Percentiles rank a stretch among this genome's conserved stretches.
Evolutionary conservation across 2,888 invertebrate species (phyloP).

Genomic region (Pseudolycoriella hygida): DNA sequence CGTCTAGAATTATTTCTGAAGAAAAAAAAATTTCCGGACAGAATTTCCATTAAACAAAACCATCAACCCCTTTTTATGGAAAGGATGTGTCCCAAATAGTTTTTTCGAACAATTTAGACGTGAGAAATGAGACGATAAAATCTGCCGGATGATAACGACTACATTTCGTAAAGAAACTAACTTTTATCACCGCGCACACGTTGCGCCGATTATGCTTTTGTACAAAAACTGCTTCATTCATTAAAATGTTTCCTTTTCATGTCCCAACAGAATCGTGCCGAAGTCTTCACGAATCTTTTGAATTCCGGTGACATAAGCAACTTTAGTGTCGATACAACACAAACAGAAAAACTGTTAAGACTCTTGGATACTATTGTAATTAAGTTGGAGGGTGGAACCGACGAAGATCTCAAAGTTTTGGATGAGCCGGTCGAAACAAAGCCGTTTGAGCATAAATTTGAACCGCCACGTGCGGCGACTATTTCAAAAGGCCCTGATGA

Average conservation of each 20-base stretch:
- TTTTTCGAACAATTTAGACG: too few relatives aligned
- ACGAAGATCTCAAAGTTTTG: conserved; percentile 73
- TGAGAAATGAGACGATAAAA: too few relatives aligned
- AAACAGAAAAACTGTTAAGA: conserved; percentile 63
- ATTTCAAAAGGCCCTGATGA: neutral
- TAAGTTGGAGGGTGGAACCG: conserved; percentile 82
- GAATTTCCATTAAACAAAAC: too few relatives aligned
- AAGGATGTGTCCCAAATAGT: too few relatives aligned
- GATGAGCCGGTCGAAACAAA: conserved; percentile 35
- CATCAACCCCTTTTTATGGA: too few relatives aligned
- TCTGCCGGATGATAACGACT: conserved; percentile 11
- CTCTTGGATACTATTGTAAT: conserved; percentile 93
- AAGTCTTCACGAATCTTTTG: conserved; percentile 75
- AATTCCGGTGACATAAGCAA: conserved; percentile 53
- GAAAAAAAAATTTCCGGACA: too few relatives aligned
- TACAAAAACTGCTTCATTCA: conserved; percentile 6
- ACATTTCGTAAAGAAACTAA: conserved; percentile 1
- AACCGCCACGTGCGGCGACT: conserved; percentile 10
- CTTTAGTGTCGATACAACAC: conserved; percentile 71
- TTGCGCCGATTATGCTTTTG: too few relatives aligned
- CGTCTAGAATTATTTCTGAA: too few relatives aligned
- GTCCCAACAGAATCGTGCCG: conserved; percentile 54
- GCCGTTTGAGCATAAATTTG: neutral
- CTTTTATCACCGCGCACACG: neutral
- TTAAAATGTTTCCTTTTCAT: conserved; percentile 9